Base-by-base conservation (phyloP, 2,113 vertebrate species). In the Hucho hucho region DNA sequence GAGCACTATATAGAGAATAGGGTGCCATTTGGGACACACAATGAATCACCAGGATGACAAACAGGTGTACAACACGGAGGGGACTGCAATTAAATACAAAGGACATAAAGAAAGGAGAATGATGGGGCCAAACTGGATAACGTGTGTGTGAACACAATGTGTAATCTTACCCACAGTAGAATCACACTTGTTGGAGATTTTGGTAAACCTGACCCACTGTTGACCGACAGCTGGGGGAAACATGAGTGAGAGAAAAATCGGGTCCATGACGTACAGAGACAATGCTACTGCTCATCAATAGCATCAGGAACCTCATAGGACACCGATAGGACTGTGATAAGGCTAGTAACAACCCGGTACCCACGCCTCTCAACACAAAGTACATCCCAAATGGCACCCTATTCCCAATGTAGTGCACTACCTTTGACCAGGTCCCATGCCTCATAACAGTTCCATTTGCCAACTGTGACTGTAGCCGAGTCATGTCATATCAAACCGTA, bases 261-360 rank as follows among this genome's bases (percentile, higher is more conserved):
- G 13, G 32, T 13, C 43, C 37, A 22, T 9, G 11, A 20, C 16
- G 16, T 28, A 67, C 65, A 69, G 1, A 22, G 22, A 47, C 67
- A 69, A 14, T 29, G 4, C 11, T 28, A 47, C 67, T 29, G 6
- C 16, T 67, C 1, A 20, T 6, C 28, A 32, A 18, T 22, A 6
- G 71, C 28, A 24, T 29, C 71, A 37, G 59, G 71, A 73, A 73
- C 12, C 71, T 63, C 71, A 73, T 18, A 53, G 64, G 26, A 75
- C 24, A 66, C 64, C 56, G 73, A 25, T 47, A 59, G 64, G 47
- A 29, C 18, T 22, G 64, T 49, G 73, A 75, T 75, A 75, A 75
- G 73, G 22, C 13, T 32, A 67, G 16, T 49, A 49, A 49, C 64
- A 20, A 9, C 28, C 64, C 65, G 3, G 18, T 37, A 67, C 65